Evolutionary conservation across 2,113 vertebrate species (phyloP).

Genomic region (Arizona elegans): DNA sequence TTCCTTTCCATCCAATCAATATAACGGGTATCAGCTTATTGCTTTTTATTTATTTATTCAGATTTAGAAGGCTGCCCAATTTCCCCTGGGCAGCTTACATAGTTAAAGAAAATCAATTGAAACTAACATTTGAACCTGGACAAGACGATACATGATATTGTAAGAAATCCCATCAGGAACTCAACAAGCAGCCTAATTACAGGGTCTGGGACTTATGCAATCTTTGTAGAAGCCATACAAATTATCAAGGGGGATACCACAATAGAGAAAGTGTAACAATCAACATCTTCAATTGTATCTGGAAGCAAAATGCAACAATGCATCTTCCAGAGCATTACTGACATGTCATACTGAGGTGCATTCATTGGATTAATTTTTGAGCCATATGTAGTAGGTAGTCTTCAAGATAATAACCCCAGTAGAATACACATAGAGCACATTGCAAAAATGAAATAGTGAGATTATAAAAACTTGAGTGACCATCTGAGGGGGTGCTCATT

Average conservation of each 20-base stretch:
- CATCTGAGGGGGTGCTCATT: neutral
- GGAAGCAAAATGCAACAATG: neutral
- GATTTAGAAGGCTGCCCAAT: neutral
- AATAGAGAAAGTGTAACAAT: neutral
- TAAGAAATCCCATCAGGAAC: neutral
- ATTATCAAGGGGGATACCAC: neutral
- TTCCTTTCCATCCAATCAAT: neutral
- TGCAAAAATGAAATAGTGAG: no score
- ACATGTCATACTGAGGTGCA: neutral
- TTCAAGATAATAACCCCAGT: neutral
- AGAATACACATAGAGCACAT: neutral
- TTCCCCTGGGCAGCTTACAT: neutral
- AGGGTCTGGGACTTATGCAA: neutral
- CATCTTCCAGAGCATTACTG: neutral
- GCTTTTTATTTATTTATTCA: neutral
- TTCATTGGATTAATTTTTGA: neutral
- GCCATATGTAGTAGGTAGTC: neutral
- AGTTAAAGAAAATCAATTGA: neutral
- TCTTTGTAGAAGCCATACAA: neutral
- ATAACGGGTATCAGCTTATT: neutral
- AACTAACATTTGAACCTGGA: neutral
- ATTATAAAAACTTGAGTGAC: no score
- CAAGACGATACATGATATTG: neutral
- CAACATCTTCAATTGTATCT: neutral
- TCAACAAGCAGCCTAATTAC: neutral